These are phyloP conservation scores for Ailurus styani DNA, from an alignment of 2,113 vertebrate species.

Conservation along the genomic window DNA sequence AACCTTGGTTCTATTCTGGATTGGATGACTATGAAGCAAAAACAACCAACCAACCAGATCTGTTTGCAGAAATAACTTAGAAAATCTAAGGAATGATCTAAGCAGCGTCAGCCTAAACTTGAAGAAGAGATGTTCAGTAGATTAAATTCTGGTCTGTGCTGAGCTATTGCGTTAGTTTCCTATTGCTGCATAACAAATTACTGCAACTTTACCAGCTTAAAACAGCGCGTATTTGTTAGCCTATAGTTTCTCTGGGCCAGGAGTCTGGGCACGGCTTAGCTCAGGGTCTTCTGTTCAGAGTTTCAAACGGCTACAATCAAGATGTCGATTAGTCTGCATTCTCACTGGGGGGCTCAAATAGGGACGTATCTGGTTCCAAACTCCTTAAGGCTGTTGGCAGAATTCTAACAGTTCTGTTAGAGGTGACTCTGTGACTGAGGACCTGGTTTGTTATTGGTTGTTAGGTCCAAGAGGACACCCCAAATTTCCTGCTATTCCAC, in stretches of 20 bases:
- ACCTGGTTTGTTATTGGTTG: background rate
- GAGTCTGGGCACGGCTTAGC: background rate
- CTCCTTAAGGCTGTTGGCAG: background rate
- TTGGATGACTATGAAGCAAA: background rate
- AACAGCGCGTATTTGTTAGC: background rate
- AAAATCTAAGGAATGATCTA: background rate
- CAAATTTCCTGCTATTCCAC: background rate
- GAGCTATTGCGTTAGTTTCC: background rate
- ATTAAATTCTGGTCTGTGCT: background rate
- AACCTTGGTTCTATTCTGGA: background rate
- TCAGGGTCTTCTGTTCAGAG: background rate
- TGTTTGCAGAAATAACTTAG: background rate
- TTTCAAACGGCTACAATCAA: background rate
- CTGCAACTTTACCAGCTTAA: background rate
- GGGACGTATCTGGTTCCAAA: background rate
- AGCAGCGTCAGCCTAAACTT: background rate
- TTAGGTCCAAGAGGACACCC: background rate
- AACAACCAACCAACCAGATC: background rate
- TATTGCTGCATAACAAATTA: background rate
- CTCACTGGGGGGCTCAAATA: background rate
- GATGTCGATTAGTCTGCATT: background rate
- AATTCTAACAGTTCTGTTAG: background rate
- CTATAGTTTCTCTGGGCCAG: background rate
- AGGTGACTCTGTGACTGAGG: background rate
- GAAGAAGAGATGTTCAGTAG: background rate